phyloP scores from a whole-genome alignment of 2,888 invertebrate genomes.

The Clusia tigrina region DNA sequence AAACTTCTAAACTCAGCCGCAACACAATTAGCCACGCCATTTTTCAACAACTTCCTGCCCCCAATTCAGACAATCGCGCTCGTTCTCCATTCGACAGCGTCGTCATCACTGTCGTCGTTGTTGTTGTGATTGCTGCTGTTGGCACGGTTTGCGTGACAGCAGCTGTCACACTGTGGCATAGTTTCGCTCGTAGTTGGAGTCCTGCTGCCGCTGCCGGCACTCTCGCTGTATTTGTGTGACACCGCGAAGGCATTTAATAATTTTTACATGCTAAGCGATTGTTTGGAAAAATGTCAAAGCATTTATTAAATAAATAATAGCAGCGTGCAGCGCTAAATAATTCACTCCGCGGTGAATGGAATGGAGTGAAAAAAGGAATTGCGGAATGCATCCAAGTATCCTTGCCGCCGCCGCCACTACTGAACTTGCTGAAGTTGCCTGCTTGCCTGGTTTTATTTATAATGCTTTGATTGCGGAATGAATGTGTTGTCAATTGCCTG shows the following conservation, averaged over 20 bases:
- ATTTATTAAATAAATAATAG: neutral
- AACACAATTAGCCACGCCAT: slow-evolving; percentile 32
- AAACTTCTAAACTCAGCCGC: slow-evolving; percentile 15
- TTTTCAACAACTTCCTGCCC: slow-evolving; percentile 39
- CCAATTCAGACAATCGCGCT: neutral
- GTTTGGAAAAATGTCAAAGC: slow-evolving; percentile 8
- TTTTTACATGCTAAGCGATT: slow-evolving; percentile 11
- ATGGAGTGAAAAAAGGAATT: neutral
- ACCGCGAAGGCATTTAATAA: slow-evolving; percentile 11
- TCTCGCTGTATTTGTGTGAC: neutral
- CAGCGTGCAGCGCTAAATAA: neutral
- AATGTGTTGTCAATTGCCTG: no score
- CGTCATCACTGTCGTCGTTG: no score
- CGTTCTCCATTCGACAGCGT: neutral
- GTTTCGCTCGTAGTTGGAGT: slow-evolving; percentile 15
- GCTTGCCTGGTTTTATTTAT: no score
- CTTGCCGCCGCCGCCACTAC: no score
- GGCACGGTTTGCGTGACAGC: slow-evolving; percentile 24
- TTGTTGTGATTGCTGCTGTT: no score
- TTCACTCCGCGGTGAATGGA: neutral
- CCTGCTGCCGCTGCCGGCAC: neutral
- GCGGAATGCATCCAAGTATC: neutral
- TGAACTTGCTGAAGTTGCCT: no score
- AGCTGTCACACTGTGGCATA: slow-evolving; percentile 24
- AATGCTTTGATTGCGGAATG: no score